Evolutionary conservation across 2,797 vertebrate genomes (phyloP).

Genomic region (Dallia pectoralis): DNA sequence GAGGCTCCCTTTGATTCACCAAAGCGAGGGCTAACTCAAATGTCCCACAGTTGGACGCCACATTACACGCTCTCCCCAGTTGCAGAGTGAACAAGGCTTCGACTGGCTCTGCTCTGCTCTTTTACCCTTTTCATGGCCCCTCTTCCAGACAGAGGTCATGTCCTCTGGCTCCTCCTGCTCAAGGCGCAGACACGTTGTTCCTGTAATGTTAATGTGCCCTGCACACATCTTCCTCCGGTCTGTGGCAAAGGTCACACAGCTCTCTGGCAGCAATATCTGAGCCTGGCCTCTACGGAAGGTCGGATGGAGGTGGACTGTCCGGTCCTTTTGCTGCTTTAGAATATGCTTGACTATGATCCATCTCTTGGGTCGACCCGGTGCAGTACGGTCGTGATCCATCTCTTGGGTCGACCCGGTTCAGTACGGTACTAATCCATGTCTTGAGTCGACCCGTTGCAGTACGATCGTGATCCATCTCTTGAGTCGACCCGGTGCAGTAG

Average conservation of each 20-base stretch:
- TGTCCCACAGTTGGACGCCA: neutral
- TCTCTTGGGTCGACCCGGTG: constrained; percentile 10
- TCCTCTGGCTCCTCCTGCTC: constrained; percentile 47
- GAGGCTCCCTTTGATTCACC: constrained; percentile 6
- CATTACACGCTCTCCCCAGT: neutral
- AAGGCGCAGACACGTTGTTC: neutral
- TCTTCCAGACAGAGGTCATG: constrained; percentile 23
- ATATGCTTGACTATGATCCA: constrained; percentile 20
- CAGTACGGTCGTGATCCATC: too few relatives aligned
- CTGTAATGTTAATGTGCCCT: neutral
- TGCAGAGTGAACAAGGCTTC: neutral
- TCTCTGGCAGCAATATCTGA: constrained; percentile 18
- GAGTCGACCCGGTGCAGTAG: too few relatives aligned
- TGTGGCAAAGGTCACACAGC: constrained; percentile 17
- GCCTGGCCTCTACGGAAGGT: constrained; percentile 30
- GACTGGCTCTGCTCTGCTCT: constrained; percentile 18
- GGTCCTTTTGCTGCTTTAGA: constrained; percentile 4
- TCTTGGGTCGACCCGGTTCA: too few relatives aligned
- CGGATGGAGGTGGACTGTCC: constrained; percentile 28
- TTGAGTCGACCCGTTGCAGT: too few relatives aligned
- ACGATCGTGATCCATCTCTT: too few relatives aligned
- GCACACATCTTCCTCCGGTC: neutral
- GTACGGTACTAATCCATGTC: too few relatives aligned
- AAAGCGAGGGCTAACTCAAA: constrained; percentile 8
- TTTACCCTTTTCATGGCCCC: constrained; percentile 19